phyloP scores from a whole-genome alignment of 2,113 vertebrate genomes.

The Gymnorhina tibicen region DNA sequence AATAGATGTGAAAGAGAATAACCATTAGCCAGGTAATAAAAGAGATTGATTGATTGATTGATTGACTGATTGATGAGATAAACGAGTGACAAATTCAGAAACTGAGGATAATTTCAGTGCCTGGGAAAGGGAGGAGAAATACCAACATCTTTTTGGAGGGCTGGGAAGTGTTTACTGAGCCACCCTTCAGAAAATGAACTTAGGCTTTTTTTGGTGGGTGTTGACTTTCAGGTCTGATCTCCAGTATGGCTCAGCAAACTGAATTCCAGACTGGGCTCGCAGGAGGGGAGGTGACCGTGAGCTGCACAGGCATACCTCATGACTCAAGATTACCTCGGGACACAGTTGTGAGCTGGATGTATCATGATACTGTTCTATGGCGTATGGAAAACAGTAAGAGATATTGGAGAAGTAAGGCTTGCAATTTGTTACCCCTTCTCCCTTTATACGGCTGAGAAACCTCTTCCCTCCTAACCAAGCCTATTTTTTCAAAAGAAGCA shows the following conservation, averaged over 20 bases:
- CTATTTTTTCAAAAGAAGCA: background rate
- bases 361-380: background rate
- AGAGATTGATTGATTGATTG: background rate
- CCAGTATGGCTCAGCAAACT: background rate
- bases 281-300: background rate
- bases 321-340: accelerated
- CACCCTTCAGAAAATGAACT: background rate
- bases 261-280: background rate
- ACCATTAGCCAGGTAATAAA: background rate
- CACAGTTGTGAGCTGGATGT: background rate
- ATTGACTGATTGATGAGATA: background rate
- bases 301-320: background rate
- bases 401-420: background rate
- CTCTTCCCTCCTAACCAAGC: background rate
- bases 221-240: conserved; percentile 30
- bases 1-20: background rate
- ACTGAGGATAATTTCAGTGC: background rate
- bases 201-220: background rate
- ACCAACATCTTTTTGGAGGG: background rate
- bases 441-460: background rate
- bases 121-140: background rate
- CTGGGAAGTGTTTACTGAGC: background rate
- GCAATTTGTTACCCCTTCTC: background rate
- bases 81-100: background rate
- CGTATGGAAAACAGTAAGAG: accelerated